phyloP scores from a whole-genome alignment of 2,888 invertebrate genomes.

The Plagodis dolabraria region DNA sequence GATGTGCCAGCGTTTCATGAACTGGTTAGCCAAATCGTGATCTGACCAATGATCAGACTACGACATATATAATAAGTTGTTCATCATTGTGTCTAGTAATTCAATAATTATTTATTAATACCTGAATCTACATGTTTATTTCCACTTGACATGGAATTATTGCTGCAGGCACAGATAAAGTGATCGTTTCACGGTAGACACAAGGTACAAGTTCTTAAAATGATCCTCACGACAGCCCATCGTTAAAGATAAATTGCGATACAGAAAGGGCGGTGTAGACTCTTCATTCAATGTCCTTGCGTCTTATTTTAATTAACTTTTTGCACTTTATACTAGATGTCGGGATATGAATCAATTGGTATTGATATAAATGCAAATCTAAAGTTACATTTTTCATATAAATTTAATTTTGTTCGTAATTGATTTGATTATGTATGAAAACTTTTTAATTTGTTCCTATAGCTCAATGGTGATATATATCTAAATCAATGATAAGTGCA shows the following conservation, averaged over 20 bases:
- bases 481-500: too few relatives aligned
- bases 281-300: constrained; percentile 70
- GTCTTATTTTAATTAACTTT: constrained; percentile 77
- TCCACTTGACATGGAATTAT: too few relatives aligned
- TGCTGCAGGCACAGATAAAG: too few relatives aligned
- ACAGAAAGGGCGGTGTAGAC: constrained; percentile 63
- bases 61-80: too few relatives aligned
- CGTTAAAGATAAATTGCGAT: constrained; percentile 66
- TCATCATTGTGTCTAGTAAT: too few relatives aligned
- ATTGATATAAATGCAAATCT: constrained; percentile 20
- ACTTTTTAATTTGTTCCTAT: neutral
- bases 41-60: too few relatives aligned
- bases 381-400: constrained; percentile 15
- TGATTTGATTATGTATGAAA: constrained; percentile 1
- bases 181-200: too few relatives aligned
- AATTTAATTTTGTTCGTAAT: constrained; percentile 21
- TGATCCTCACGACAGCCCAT: constrained; percentile 10
- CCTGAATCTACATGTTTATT: too few relatives aligned
- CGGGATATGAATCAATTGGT: constrained; percentile 25
- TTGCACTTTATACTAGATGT: constrained; percentile 36
- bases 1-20: too few relatives aligned
- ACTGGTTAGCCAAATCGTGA: too few relatives aligned
- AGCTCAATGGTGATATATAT: too few relatives aligned
- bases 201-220: neutral
- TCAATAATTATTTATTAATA: too few relatives aligned